Conservation (phyloP, 2,888 invertebrate species). For the Axea sp. region DNA sequence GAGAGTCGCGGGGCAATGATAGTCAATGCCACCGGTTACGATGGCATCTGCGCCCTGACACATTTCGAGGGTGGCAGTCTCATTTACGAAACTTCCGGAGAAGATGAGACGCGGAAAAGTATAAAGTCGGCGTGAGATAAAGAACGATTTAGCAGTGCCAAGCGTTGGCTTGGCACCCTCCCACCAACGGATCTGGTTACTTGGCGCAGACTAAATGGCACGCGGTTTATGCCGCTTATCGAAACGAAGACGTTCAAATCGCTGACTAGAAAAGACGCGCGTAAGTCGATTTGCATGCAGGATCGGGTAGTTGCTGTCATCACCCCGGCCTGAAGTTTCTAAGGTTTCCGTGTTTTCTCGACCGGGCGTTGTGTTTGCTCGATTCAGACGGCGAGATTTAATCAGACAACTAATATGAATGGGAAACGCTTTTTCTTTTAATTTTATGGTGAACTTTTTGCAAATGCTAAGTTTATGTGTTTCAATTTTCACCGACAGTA, state of each 20-base stretch:
- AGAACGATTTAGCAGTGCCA: constrained; percentile 7
- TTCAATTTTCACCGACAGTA: no score
- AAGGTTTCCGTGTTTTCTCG: constrained; percentile 18
- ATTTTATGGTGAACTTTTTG: no score
- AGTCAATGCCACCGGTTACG: constrained; percentile 58
- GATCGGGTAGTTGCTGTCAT: constrained; percentile 22
- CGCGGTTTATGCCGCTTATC: constrained; percentile 46
- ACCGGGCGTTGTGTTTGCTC: not conserved
- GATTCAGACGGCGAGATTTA: not conserved
- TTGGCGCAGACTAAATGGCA: constrained; percentile 19
- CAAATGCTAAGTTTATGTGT: no score
- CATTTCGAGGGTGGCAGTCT: constrained; percentile 44
- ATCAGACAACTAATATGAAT: constrained; percentile 9
- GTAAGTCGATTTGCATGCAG: constrained; percentile 25
- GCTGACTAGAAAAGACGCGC: constrained; percentile 19
- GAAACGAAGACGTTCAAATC: constrained; percentile 30
- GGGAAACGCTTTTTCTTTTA: not conserved
- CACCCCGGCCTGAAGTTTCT: constrained; percentile 17
- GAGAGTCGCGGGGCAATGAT: constrained; percentile 9
- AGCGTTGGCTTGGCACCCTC: constrained; percentile 5
- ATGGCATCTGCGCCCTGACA: constrained; percentile 54
- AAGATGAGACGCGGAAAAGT: constrained; percentile 37
- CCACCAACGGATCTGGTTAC: no score
- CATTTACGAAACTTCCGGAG: constrained; percentile 36
- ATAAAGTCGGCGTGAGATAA: constrained; percentile 33